These are phyloP conservation scores for Pseudochirops cupreus DNA, from an alignment of 2,797 vertebrate species.

Conservation along the genomic window DNA sequence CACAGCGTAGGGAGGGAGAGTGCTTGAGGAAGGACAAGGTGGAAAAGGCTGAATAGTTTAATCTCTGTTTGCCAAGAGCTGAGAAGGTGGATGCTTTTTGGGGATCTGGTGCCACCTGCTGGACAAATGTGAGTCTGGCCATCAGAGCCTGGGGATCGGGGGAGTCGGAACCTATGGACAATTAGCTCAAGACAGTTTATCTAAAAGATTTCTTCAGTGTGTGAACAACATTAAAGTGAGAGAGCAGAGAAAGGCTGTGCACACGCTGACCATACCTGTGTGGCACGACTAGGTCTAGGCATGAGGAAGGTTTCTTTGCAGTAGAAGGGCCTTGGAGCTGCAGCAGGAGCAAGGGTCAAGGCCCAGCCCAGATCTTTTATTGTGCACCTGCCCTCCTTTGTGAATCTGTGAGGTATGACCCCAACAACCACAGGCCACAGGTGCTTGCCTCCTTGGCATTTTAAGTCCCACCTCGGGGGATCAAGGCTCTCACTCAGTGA, in stretches of 20 bases:
- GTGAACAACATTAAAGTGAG: background rate
- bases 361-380: background rate
- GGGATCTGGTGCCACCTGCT: conserved; percentile 19
- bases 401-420: fast-evolving
- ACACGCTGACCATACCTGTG: background rate
- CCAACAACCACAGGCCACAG: fast-evolving
- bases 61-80: background rate
- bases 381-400: background rate
- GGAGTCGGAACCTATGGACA: background rate
- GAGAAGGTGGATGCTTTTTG: background rate
- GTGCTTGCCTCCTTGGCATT: too few relatives aligned
- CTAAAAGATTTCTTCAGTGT: background rate
- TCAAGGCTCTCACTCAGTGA: background rate
- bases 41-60: background rate
- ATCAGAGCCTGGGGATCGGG: fast-evolving
- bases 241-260: background rate
- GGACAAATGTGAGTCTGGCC: background rate
- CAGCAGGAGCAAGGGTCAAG: background rate
- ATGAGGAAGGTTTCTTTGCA: background rate
- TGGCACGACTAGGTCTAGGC: background rate
- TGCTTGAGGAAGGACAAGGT: too few relatives aligned
- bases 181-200: background rate
- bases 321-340: too few relatives aligned
- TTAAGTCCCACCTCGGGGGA: background rate
- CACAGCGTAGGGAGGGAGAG: background rate